Base-by-base conservation (phyloP, 2,113 vertebrate species). In the Mandrillus leucophaeus region DNA sequence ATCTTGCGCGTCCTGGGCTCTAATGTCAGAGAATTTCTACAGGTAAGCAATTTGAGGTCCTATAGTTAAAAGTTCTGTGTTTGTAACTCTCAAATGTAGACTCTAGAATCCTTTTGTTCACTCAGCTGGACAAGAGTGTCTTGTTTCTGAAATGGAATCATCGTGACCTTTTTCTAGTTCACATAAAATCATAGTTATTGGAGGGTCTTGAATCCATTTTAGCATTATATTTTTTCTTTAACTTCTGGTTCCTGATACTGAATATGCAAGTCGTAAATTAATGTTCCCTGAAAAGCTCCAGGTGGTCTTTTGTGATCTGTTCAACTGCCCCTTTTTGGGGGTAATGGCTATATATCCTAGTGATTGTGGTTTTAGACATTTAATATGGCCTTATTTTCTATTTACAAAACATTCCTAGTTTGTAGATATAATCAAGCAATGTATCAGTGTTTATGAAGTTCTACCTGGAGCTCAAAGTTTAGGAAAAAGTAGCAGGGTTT, bases 21-120 rank as follows among this genome's bases (percentile, higher is more conserved):
- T 75, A 99, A 99, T 81, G 99, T 99, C 95, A 99, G 99, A 87
- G 99, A 99, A 97, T 99, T 99, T 98, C 98, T 99, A 93, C 99
- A 99, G 99, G 99, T 99, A 98, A 98, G 98, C 93, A 57, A 86
- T 96, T 91, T 88, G 13, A 96, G 25, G 20, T 90, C 22, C 40
- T 55, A 2, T 5, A 25, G 20, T n/a, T 4, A 6, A 72, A 76
- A 68, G 13, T 10, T 87, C 17, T 80, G 48, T 32, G 16, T 79
- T 25, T 8, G 0, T 76, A 23, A 9, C 23, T 50, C 14, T 72
- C 72, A 43, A 20, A 38, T 1, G 14, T 16, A 23, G 32, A 1
- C 8, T 59, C 18, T 59, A 0, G 30, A 90, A 12, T 43, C 17
- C 16, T 40, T 82, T 17, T 40, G 6, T 32, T 72, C n/a, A 52